Percentiles rank a stretch among this genome's conserved stretches.
Conservation (phyloP, 2,797 vertebrate genomes). For the Yasuhikotakia modesta region DNA sequence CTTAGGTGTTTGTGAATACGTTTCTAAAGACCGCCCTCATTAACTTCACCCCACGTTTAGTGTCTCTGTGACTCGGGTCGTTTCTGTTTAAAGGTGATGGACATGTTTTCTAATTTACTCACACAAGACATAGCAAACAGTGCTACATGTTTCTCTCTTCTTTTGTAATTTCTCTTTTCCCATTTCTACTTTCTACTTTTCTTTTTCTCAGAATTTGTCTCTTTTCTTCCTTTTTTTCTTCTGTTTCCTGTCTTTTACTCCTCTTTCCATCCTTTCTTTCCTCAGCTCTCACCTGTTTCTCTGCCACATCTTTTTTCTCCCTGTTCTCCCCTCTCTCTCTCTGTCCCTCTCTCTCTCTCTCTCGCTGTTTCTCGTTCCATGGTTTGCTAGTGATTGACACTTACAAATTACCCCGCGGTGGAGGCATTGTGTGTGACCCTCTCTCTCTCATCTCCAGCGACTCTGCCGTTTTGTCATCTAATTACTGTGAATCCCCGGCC, state of each 20-base stretch:
- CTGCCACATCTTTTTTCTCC: slow-evolving; percentile 51
- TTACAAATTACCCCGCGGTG: slow-evolving; percentile 99
- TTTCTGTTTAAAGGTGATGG: background rate
- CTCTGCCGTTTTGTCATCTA: slow-evolving; percentile 99
- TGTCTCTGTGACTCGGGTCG: background rate
- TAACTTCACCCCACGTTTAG: slow-evolving; percentile 13
- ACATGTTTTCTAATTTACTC: slow-evolving; percentile 14
- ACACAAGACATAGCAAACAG: background rate
- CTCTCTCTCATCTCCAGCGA: slow-evolving; percentile 94
- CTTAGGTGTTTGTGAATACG: slow-evolving; percentile 20
- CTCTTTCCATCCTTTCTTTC: slow-evolving; percentile 49
- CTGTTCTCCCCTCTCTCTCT: background rate
- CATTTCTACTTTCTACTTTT: background rate
- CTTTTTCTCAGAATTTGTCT: background rate
- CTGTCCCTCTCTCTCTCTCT: slow-evolving; percentile 37
- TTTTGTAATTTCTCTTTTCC: background rate
- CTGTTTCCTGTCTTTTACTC: slow-evolving; percentile 36
- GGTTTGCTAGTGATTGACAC: slow-evolving; percentile 94
- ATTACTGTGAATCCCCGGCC: slow-evolving; percentile 99
- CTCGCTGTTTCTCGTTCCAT: slow-evolving; percentile 75
- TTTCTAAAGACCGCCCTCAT: slow-evolving; percentile 22
- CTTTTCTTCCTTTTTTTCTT: slow-evolving; percentile 36
- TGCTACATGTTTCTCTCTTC: background rate
- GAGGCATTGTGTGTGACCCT: slow-evolving; percentile 97
- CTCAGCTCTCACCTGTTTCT: slow-evolving; percentile 18